These are phyloP conservation scores for Menidia menidia DNA, from an alignment of 2,797 vertebrate species.

Conservation along the genomic window DNA sequence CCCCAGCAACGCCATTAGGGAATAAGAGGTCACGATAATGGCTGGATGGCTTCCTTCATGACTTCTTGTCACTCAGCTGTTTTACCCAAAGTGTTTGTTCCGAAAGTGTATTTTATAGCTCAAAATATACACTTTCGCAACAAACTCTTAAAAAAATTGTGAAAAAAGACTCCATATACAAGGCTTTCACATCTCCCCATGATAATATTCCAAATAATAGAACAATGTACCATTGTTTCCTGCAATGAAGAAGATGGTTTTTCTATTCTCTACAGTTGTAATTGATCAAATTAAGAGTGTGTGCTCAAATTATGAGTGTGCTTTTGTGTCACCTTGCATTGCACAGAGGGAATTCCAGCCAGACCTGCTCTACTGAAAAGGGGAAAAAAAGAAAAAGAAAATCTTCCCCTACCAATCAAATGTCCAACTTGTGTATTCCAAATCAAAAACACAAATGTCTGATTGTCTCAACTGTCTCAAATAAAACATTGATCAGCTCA, in stretches of 20 bases:
- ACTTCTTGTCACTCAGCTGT: neutral
- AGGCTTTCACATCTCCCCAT: conserved; percentile 13
- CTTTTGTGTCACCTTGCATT: conserved; percentile 62
- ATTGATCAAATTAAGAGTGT: conserved; percentile 69
- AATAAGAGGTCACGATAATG: no score
- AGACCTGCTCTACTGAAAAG: conserved; percentile 28
- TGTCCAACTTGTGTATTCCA: conserved; percentile 1
- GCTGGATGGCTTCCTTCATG: no score
- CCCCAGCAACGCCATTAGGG: no score
- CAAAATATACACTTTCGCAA: neutral
- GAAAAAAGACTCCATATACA: conserved; percentile 22
- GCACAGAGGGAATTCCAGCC: conserved; percentile 58
- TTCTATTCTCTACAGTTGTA: conserved; percentile 58
- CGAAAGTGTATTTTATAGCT: conserved; percentile 5
- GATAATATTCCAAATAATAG: conserved; percentile 43
- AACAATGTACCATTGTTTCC: conserved; percentile 52
- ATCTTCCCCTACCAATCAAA: neutral
- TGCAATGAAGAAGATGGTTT: conserved; percentile 39
- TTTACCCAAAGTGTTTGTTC: neutral
- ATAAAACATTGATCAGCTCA: conserved; percentile 4
- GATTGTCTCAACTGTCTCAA: conserved; percentile 9
- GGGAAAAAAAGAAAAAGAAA: neutral
- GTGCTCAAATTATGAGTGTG: conserved; percentile 53
- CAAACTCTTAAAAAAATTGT: conserved; percentile 5
- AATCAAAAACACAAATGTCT: conserved; percentile 7